phyloP scores from a whole-genome alignment of 2,113 vertebrate genomes.

The Grammomys surdaster region DNA sequence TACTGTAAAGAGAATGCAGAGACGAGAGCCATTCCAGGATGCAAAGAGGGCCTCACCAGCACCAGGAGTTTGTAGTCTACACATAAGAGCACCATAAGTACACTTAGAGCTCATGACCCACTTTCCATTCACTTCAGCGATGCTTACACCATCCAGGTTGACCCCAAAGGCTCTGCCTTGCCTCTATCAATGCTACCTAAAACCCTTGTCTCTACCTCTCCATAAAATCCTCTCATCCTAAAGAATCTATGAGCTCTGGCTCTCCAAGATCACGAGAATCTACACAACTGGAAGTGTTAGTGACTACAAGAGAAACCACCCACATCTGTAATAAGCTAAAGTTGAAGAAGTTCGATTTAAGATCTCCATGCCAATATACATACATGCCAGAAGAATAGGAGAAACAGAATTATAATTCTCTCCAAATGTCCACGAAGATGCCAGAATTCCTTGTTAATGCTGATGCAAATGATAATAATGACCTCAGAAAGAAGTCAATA shows the following conservation, averaged over 20 bases:
- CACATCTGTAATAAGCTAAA: neutral
- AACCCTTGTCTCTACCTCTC: neutral
- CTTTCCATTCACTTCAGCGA: neutral
- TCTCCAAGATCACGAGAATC: neutral
- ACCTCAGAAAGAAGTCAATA: slow-evolving; percentile 16
- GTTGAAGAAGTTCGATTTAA: neutral
- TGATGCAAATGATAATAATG: neutral
- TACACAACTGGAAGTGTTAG: neutral
- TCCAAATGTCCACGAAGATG: neutral
- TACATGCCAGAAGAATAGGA: neutral
- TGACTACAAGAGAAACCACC: neutral
- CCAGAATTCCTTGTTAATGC: slow-evolving; percentile 11
- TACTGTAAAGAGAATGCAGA: neutral
- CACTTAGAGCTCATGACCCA: neutral
- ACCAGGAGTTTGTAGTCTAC: neutral
- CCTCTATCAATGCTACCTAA: neutral
- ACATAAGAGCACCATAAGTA: neutral
- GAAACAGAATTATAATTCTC: neutral
- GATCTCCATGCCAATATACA: neutral
- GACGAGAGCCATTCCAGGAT: neutral
- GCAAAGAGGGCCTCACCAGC: neutral
- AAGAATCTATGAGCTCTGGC: neutral
- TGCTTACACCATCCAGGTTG: neutral
- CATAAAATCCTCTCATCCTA: neutral
- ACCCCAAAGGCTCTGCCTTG: neutral